Evolutionary conservation across 2,113 vertebrate genomes (phyloP).

Genomic region (Cacatua alba): DNA sequence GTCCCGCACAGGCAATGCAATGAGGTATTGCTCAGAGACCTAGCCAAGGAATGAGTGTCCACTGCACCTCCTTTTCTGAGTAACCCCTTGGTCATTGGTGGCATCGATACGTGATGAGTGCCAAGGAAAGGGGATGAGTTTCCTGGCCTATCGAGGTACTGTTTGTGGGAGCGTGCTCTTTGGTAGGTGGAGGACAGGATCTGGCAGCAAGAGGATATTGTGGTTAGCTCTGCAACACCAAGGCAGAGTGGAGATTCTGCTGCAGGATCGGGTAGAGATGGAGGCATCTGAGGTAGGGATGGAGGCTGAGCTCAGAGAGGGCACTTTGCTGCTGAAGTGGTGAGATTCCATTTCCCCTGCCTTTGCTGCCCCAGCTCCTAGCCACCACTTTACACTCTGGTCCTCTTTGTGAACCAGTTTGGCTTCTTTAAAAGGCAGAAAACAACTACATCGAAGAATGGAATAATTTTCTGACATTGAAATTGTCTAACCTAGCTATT

Average conservation of each 20-base stretch:
- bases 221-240: not conserved
- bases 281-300: not conserved
- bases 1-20: accelerated
- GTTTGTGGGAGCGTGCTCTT: not conserved
- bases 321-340: not conserved
- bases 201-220: not conserved
- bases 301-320: not conserved
- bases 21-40: not conserved
- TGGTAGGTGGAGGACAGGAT: not conserved
- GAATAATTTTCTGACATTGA: not conserved
- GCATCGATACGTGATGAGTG: not conserved
- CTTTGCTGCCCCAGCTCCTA: not conserved
- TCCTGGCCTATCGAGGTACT: not conserved
- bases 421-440: not conserved
- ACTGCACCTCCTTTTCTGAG: not conserved
- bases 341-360: not conserved
- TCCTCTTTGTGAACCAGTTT: not conserved
- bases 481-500: not conserved
- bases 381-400: not conserved
- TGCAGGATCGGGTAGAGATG: not conserved
- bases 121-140: not conserved
- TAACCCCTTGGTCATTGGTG: not conserved
- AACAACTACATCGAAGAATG: not conserved
- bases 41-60: not conserved
- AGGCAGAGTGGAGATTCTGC: not conserved